Evolutionary conservation across 2,888 invertebrate species (phyloP).

Genomic region (Macaria notata): DNA sequence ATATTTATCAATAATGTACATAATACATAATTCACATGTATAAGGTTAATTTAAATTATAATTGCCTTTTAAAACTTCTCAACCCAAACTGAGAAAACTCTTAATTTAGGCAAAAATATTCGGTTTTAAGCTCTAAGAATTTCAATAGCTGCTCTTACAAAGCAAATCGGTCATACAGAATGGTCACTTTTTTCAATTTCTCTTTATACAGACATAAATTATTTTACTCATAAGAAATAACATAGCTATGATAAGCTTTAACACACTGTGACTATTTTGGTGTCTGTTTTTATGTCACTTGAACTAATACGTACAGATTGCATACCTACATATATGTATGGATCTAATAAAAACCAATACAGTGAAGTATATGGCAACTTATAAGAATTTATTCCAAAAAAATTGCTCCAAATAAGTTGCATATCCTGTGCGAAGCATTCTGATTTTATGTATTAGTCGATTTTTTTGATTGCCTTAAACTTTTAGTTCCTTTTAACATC

Average conservation of each 20-base stretch:
- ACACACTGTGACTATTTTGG: constrained; percentile 17
- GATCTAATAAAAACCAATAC: constrained; percentile 6
- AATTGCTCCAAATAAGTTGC: constrained; percentile 10
- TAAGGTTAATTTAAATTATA: too few relatives aligned
- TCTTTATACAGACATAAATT: constrained; percentile 20
- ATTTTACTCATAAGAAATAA: constrained; percentile 23
- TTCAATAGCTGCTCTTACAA: too few relatives aligned
- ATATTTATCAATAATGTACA: too few relatives aligned
- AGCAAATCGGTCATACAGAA: too few relatives aligned
- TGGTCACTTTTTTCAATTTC: constrained; percentile 7
- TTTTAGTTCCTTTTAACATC: too few relatives aligned
- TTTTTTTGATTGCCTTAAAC: not conserved
- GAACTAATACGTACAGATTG: constrained; percentile 9
- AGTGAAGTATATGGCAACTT: not conserved
- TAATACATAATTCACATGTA: too few relatives aligned
- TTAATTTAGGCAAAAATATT: too few relatives aligned
- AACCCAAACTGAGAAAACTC: too few relatives aligned
- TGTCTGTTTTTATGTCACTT: constrained; percentile 17
- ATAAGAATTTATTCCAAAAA: constrained; percentile 13
- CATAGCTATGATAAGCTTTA: constrained; percentile 25
- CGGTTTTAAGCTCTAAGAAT: too few relatives aligned
- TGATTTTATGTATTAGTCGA: constrained; percentile 6
- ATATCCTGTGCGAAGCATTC: constrained; percentile 11
- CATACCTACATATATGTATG: not conserved
- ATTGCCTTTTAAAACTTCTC: too few relatives aligned